These are phyloP conservation scores for Platysteira castanea DNA, from an alignment of 2,113 vertebrate genomes.

Conservation along the genomic window DNA sequence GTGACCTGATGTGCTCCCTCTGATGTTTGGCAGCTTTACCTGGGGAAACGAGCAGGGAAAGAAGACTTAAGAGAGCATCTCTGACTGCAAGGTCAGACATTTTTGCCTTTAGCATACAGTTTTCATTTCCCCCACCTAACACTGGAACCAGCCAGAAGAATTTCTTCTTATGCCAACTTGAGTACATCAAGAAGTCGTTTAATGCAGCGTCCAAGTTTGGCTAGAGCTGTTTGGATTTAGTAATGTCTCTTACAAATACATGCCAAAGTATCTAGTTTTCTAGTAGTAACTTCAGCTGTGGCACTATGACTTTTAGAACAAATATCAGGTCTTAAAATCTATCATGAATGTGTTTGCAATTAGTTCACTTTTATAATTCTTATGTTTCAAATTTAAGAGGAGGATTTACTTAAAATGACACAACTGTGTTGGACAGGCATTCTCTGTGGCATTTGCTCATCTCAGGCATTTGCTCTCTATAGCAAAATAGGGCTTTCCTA, in stretches of 20 bases:
- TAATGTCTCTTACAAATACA: not conserved
- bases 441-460: too few species aligned
- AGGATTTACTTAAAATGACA: not conserved
- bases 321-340: not conserved
- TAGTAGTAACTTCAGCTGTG: not conserved
- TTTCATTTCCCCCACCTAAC: not conserved
- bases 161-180: not conserved
- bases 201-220: not conserved
- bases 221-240: not conserved
- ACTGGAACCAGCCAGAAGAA: not conserved
- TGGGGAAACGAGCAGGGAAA: not conserved
- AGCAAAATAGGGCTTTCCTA: not conserved
- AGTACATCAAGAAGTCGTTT: not conserved
- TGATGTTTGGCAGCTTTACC: not conserved
- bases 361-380: not conserved
- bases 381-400: not conserved
- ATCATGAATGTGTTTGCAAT: not conserved
- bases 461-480: not conserved
- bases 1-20: rapidly evolving
- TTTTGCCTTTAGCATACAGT: not conserved
- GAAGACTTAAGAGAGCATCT: not conserved
- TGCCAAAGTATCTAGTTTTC: not conserved
- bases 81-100: not conserved
- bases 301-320: not conserved
- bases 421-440: not conserved